These are phyloP conservation scores for Oreocharis arfaki DNA, from an alignment of 2,113 vertebrate species.

Conservation along the genomic window DNA sequence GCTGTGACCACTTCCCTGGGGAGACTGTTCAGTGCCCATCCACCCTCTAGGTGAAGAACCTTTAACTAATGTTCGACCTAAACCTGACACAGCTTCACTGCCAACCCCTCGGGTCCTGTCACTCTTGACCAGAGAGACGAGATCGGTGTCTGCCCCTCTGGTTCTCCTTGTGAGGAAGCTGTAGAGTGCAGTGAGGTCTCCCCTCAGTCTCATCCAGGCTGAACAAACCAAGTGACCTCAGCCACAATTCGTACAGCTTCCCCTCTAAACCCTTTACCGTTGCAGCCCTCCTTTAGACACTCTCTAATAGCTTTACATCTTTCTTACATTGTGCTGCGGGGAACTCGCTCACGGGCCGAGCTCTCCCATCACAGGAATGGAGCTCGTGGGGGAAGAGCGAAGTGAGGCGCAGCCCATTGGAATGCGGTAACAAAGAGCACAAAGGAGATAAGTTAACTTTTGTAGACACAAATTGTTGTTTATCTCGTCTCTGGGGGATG, in stretches of 20 bases:
- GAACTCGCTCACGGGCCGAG: background rate
- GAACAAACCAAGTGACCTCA: background rate
- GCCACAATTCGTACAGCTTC: background rate
- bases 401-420: background rate
- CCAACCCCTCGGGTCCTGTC: background rate
- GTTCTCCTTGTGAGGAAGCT: background rate
- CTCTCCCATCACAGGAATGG: background rate
- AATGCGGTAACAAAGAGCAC: background rate
- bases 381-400: rapidly evolving
- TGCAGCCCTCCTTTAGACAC: background rate
- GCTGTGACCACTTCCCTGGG: background rate
- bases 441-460: background rate
- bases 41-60: background rate
- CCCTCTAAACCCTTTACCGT: background rate
- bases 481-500: background rate
- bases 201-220: background rate
- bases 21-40: background rate
- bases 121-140: background rate
- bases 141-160: background rate
- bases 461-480: background rate
- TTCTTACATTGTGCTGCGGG: background rate
- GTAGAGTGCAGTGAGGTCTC: background rate
- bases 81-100: background rate
- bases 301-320: background rate
- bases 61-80: background rate